Conservation (phyloP, 2,113 vertebrate species). For the Eleginops maclovinus region DNA sequence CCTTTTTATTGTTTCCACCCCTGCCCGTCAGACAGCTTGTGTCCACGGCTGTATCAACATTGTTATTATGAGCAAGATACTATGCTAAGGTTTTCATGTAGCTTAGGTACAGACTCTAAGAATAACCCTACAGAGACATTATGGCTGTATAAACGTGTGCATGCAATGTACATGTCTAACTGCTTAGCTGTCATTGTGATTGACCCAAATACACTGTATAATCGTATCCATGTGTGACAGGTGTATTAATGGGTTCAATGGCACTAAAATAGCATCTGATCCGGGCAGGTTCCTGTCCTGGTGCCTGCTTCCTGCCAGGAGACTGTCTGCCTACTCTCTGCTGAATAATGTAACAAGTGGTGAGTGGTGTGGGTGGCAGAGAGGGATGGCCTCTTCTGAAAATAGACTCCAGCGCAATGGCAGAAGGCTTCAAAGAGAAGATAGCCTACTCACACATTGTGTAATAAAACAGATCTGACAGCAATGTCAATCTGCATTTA, state of each 20-base stretch:
- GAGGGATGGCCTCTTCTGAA: constrained; percentile 74
- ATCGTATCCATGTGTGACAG: not conserved
- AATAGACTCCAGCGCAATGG: constrained; percentile 74
- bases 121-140: not conserved
- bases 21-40: too few relatives aligned
- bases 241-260: not conserved
- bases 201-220: too few relatives aligned
- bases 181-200: not conserved
- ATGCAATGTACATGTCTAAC: not conserved
- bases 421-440: constrained; percentile 22
- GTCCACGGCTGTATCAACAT: too few relatives aligned
- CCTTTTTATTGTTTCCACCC: too few relatives aligned
- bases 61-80: not conserved
- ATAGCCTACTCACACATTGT: not conserved
- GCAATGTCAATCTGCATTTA: not conserved
- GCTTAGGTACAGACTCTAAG: not conserved
- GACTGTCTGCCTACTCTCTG: constrained; percentile 55
- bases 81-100: not conserved
- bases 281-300: constrained; percentile 26
- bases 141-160: too few relatives aligned
- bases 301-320: constrained; percentile 20
- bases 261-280: constrained; percentile 6
- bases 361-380: constrained; percentile 71
- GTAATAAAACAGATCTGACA: constrained; percentile 15
- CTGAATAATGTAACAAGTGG: constrained; percentile 81